These are phyloP conservation scores for Drosophila subsilvestris DNA, from an alignment of 2,888 invertebrate species.

Conservation along the genomic window DNA sequence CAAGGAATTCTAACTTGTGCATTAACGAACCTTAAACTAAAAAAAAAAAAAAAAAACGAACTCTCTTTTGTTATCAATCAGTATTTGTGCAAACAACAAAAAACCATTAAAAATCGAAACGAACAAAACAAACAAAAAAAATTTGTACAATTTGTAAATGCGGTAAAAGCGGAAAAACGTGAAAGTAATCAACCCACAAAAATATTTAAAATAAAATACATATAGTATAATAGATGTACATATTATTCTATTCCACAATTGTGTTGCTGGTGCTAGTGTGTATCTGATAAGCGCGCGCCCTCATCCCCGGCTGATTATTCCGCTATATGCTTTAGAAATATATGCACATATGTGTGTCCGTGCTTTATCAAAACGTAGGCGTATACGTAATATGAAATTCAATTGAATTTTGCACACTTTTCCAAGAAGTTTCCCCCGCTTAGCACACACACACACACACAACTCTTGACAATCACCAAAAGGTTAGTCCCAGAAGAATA, in stretches of 20 bases:
- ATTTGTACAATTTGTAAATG: conserved; percentile 14
- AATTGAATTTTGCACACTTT: conserved; percentile 22
- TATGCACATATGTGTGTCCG: conserved; percentile 9
- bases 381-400: conserved; percentile 64
- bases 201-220: conserved; percentile 15
- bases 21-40: conserved; percentile 67
- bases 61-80: conserved; percentile 62
- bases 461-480: conserved; percentile 1
- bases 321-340: conserved; percentile 29
- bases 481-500: conserved; percentile 32
- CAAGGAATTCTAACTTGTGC: conserved; percentile 44
- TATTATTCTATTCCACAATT: conserved; percentile 12
- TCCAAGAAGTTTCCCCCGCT: conserved; percentile 16
- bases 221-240: background rate
- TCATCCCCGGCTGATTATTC: conserved; percentile 35
- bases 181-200: conserved; percentile 37
- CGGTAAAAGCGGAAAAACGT: conserved; percentile 27
- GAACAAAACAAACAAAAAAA: conserved; percentile 37
- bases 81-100: conserved; percentile 52
- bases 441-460: background rate
- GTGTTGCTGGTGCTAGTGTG: conserved; percentile 6
- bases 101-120: conserved; percentile 24
- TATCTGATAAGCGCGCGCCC: conserved; percentile 29
- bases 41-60: conserved; percentile 64
- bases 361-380: conserved; percentile 45